These are phyloP conservation scores for Timandra comae DNA, from an alignment of 2,888 invertebrate genomes.

Conservation along the genomic window DNA sequence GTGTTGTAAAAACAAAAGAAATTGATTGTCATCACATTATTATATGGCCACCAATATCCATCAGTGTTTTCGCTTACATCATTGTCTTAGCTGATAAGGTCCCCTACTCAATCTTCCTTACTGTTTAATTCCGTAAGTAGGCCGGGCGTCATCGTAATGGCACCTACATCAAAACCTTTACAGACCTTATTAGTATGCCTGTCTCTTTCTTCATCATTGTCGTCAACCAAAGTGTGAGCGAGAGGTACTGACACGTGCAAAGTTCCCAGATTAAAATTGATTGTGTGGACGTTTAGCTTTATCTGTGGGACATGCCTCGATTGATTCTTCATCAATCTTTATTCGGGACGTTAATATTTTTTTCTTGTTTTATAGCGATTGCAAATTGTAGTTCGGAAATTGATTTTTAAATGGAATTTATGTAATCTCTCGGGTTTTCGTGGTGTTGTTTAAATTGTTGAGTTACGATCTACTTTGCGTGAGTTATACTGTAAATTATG, in stretches of 20 bases:
- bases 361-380: conserved; percentile 32
- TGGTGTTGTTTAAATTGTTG: no score
- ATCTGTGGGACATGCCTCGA: conserved; percentile 61
- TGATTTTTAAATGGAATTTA: not conserved
- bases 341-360: conserved; percentile 59
- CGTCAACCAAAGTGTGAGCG: conserved; percentile 21
- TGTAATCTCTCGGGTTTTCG: conserved; percentile 2
- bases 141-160: conserved; percentile 62
- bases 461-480: no score
- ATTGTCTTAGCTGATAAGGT: conserved; percentile 67
- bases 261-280: conserved; percentile 73
- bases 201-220: conserved; percentile 31
- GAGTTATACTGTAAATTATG: no score
- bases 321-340: conserved; percentile 76
- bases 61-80: conserved; percentile 67
- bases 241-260: conserved; percentile 42
- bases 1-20: no score
- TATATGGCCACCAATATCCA: conserved; percentile 48
- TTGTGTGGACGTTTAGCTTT: conserved; percentile 62
- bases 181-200: conserved; percentile 35
- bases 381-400: conserved; percentile 10
- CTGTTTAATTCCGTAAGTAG: conserved; percentile 73
- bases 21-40: conserved; percentile 3
- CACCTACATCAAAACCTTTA: conserved; percentile 52
- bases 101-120: conserved; percentile 70